Base-by-base conservation (phyloP, 2,888 invertebrate species). In the Adineta ricciae region DNA sequence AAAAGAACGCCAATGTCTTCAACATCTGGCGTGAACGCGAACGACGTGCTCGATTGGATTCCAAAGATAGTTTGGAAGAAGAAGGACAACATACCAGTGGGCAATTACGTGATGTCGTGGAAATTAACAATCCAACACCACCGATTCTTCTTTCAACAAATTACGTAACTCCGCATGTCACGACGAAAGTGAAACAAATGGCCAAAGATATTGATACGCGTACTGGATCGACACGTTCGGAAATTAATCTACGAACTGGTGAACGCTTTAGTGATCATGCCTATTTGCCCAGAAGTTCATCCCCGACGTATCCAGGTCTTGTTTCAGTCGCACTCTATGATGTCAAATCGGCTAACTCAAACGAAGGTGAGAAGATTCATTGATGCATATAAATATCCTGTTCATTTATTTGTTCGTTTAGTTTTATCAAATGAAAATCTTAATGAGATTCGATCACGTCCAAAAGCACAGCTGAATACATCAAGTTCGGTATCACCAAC, bases 101-200 rank as follows among this genome's bases (percentile, higher is more conserved):
- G 32, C 41, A 38, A 78, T 24, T 41, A 41, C 78, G 78, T 78
- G 78, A 78, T 41, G 78, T 78, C 7, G 36, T 19, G 38, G 78
- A 78, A n/a, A 78, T 78, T 16, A 78, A 38, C 14, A 38, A 78
- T 41, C 41, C 38, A n/a, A 78, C 78, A 24, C 41, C 78, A 32
- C 64, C 78, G 9, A 41, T 41, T 19, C 9, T 41, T 14, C 41
- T 78, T 21, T 38, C 73, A 73, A 38, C 1, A 7, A 24, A 19
- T 9, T 24, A 14, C n/a, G 4, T 11, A 38, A 41, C 0, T 41
- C n/a, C 41, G 32, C 32, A 19, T 32, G 7, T 64, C 27, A 64
- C 64, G 41, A 78, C 41, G 24, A 78, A 78, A 78, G 78, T 78
- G 21, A 78, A 78, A 78, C 78, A 78, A 41, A 78, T 78, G 78